These are phyloP conservation scores for Dryobotodes eremita DNA, from an alignment of 2,888 invertebrate species.

Conservation along the genomic window DNA sequence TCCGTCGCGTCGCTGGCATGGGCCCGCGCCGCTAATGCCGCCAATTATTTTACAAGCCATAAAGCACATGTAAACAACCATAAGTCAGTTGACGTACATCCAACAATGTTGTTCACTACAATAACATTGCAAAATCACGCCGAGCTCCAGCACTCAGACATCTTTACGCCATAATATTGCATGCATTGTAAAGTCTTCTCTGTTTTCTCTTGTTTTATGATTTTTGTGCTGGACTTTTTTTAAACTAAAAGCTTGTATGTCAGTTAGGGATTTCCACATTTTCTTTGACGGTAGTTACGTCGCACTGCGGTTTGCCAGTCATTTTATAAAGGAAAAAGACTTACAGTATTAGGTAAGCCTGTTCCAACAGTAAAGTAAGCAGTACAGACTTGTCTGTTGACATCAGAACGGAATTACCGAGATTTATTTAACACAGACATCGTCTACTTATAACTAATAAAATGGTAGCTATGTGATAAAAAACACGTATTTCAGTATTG, in stretches of 20 bases:
- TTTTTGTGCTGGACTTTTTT: neutral
- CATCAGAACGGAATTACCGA: constrained; percentile 24
- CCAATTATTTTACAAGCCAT: constrained; percentile 75
- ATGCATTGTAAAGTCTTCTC: constrained; percentile 14
- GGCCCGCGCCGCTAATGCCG: constrained; percentile 67
- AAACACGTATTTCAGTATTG: neutral
- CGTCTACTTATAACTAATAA: constrained; percentile 7
- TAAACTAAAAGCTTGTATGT: neutral
- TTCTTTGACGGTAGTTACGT: constrained; percentile 1
- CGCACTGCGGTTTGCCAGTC: constrained; percentile 16
- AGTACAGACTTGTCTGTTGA: constrained; percentile 17
- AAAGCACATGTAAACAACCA: constrained; percentile 81
- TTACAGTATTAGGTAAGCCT: constrained; percentile 5
- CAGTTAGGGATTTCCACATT: constrained; percentile 17
- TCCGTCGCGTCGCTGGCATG: constrained; percentile 55
- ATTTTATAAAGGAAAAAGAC: constrained; percentile 29
- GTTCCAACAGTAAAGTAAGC: constrained; percentile 2
- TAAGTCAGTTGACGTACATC: constrained; percentile 67
- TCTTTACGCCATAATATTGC: constrained; percentile 46
- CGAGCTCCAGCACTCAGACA: constrained; percentile 26
- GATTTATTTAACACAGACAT: constrained; percentile 13
- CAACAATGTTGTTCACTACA: constrained; percentile 50
- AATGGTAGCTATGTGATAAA: constrained; percentile 25
- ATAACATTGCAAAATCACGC: constrained; percentile 46
- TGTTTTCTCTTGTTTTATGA: neutral